phyloP scores from a whole-genome alignment of 2,888 invertebrate species.

The Apomyelois bistriatella region DNA sequence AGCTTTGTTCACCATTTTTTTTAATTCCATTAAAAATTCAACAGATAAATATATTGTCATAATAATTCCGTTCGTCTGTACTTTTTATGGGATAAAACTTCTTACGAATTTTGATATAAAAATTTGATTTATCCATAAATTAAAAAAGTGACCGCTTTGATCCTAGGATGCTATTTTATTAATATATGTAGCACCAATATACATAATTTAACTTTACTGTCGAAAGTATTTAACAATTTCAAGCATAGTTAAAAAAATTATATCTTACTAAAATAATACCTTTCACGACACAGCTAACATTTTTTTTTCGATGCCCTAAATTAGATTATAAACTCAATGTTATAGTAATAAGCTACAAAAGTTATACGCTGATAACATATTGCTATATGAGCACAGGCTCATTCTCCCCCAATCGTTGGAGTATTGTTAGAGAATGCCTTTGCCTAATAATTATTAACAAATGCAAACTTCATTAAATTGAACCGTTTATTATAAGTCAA shows the following conservation, averaged over 20 bases:
- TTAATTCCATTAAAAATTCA: too few relatives aligned
- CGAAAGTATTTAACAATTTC: too few relatives aligned
- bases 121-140: too few relatives aligned
- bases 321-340: neutral
- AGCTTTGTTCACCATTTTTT: neutral
- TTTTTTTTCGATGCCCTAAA: conserved; percentile 9
- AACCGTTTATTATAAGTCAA: conserved; percentile 44
- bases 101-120: too few relatives aligned
- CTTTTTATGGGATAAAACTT: too few relatives aligned
- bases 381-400: conserved; percentile 22
- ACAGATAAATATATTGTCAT: too few relatives aligned
- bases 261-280: conserved; percentile 4
- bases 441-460: conserved; percentile 61
- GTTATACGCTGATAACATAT: neutral
- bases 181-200: too few relatives aligned
- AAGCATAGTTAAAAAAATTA: neutral
- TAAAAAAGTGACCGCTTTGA: too few relatives aligned
- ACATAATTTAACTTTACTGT: too few relatives aligned
- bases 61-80: too few relatives aligned
- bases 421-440: conserved; percentile 55
- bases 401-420: conserved; percentile 46
- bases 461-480: conserved; percentile 50
- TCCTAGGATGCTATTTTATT: too few relatives aligned
- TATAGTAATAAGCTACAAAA: neutral
- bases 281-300: conserved; percentile 9